Conservation (phyloP, 1,140 invertebrate genomes). For the Papilio glaucus region DNA sequence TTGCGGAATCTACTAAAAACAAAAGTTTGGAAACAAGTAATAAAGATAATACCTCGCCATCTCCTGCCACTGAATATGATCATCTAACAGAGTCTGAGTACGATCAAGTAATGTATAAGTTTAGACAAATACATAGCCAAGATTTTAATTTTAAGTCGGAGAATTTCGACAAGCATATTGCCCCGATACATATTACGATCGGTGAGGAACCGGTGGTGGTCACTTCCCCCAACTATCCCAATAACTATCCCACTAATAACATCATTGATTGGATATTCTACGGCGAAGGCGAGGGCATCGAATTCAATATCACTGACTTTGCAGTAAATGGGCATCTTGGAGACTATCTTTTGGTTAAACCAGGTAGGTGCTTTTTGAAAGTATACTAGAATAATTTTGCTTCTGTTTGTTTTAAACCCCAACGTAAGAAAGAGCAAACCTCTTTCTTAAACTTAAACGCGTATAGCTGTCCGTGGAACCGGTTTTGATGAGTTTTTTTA, state of each 20-base stretch:
- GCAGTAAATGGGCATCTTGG: constrained; percentile 59
- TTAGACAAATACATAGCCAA: constrained; percentile 41
- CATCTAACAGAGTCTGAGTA: constrained; percentile 47
- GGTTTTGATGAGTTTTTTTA: too few species aligned
- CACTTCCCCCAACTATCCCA: constrained; percentile 62
- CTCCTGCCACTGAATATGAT: constrained; percentile 37
- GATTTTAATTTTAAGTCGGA: constrained; percentile 46
- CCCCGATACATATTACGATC: constrained; percentile 46
- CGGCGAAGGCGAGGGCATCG: constrained; percentile 68
- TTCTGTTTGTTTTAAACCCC: too few species aligned
- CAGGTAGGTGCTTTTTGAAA: constrained; percentile 56
- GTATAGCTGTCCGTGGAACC: too few species aligned
- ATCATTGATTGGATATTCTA: constrained; percentile 68
- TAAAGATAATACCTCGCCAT: constrained; percentile 8
- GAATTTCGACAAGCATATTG: constrained; percentile 38
- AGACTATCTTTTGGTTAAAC: constrained; percentile 68
- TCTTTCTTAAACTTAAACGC: too few species aligned
- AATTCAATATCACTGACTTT: constrained; percentile 69
- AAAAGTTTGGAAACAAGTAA: constrained; percentile 34
- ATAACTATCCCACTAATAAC: constrained; percentile 59
- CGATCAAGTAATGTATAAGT: constrained; percentile 49
- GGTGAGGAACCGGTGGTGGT: constrained; percentile 52
- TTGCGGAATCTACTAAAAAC: constrained; percentile 18
- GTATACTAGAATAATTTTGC: too few species aligned
- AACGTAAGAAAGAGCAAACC: too few species aligned